phyloP scores from a whole-genome alignment of 2,888 invertebrate species.

The Germaria angustata region DNA sequence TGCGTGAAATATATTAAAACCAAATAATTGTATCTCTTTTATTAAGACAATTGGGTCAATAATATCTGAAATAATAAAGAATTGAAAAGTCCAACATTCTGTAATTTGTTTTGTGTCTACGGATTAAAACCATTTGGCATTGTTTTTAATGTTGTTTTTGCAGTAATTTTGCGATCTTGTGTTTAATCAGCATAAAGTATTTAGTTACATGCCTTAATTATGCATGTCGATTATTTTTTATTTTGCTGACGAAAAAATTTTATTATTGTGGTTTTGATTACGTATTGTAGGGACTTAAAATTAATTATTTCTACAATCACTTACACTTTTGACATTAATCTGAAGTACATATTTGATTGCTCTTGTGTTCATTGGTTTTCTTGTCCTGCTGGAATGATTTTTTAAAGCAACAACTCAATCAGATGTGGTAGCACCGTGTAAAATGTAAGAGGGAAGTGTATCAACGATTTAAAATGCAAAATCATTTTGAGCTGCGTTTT shows the following conservation, averaged over 20 bases:
- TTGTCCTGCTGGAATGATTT: background rate
- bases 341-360: background rate
- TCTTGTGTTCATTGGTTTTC: background rate
- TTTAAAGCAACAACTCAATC: background rate
- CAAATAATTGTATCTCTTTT: constrained; percentile 6
- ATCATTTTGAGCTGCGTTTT: no score
- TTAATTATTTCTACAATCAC: constrained; percentile 10
- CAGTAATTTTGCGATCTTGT: background rate
- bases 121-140: constrained; percentile 25
- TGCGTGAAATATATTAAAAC: constrained; percentile 1
- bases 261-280: background rate
- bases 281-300: background rate
- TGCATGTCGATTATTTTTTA: background rate
- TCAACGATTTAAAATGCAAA: no score
- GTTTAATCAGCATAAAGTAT: background rate
- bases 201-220: constrained; percentile 20
- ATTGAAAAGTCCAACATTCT: background rate
- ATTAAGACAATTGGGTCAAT: background rate
- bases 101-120: constrained; percentile 17
- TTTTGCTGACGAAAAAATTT: background rate
- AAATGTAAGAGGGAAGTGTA: no score
- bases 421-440: no score
- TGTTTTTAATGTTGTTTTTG: background rate
- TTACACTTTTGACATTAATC: constrained; percentile 31
- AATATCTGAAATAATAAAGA: background rate